phyloP scores from a whole-genome alignment of 2,888 invertebrate species.

The Drosophila histrio region DNA sequence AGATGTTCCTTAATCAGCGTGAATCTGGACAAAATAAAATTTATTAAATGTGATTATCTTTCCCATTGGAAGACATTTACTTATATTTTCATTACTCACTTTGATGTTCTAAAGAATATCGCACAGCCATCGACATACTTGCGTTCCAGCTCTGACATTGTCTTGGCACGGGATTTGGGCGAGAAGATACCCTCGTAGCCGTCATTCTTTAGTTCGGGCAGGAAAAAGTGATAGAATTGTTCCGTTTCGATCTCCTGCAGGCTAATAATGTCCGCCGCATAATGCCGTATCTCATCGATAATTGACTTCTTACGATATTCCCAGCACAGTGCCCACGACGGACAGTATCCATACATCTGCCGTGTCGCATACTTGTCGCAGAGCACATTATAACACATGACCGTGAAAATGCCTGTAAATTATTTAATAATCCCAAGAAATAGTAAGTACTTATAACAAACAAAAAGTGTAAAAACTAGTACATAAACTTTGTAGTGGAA shows the following conservation, averaged over 20 bases:
- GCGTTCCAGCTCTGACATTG: constrained; percentile 98
- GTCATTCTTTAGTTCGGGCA: constrained; percentile 95
- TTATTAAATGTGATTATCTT: not conserved
- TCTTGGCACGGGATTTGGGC: constrained; percentile 98
- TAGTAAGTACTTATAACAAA: too few species aligned
- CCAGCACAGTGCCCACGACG: constrained; percentile 99
- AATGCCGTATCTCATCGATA: constrained; percentile 97
- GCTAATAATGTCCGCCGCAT: constrained; percentile 98
- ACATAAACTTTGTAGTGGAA: too few species aligned
- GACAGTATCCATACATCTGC: constrained; percentile 99
- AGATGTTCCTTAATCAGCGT: constrained; percentile 96
- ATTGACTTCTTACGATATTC: constrained; percentile 98
- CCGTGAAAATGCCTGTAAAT: constrained; percentile 94
- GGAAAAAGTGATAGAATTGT: constrained; percentile 98
- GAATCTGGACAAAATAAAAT: constrained; percentile 88
- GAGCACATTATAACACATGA: constrained; percentile 99
- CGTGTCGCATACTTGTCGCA: constrained; percentile 99
- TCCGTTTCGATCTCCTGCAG: constrained; percentile 99
- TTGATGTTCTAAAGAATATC: constrained; percentile 97
- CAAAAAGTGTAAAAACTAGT: too few species aligned
- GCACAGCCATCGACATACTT: constrained; percentile 99
- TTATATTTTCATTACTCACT: constrained; percentile 86
- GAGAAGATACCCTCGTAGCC: constrained; percentile 98
- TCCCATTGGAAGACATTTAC: not conserved
- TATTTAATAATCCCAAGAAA: too few species aligned